These are phyloP conservation scores for Oophaga sylvatica DNA, from an alignment of 2,797 vertebrate species.

Conservation along the genomic window DNA sequence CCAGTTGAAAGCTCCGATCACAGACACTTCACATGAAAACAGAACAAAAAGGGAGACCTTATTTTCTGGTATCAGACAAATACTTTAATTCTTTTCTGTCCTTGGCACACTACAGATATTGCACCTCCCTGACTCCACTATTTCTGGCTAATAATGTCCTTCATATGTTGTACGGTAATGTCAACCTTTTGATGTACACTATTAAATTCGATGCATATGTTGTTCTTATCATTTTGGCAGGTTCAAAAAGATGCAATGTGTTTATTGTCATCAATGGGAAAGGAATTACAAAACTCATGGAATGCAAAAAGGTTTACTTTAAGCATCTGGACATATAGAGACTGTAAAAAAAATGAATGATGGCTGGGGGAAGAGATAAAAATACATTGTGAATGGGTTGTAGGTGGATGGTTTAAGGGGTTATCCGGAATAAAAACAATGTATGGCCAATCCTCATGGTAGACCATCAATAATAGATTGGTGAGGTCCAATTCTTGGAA, in stretches of 20 bases:
- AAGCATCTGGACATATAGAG: neutral
- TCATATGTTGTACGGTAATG: neutral
- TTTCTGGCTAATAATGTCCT: neutral
- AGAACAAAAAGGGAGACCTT: neutral
- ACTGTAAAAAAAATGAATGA: neutral
- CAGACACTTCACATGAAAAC: neutral
- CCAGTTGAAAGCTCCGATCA: neutral
- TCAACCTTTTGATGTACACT: neutral
- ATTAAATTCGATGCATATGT: slow-evolving; percentile 22
- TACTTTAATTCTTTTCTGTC: neutral
- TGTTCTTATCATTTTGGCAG: slow-evolving; percentile 10
- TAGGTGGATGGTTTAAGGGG: neutral
- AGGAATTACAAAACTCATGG: neutral
- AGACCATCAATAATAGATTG: no score
- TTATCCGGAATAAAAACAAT: no score
- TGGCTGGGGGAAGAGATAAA: neutral
- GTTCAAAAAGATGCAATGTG: slow-evolving; percentile 1
- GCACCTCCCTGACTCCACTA: neutral
- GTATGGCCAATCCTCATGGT: no score
- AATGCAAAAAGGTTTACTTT: neutral
- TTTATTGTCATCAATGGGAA: slow-evolving; percentile 10
- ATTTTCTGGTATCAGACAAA: neutral
- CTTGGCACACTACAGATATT: neutral
- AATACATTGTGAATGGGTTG: slow-evolving; percentile 5
- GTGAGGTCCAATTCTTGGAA: no score